Evolutionary conservation across 2,888 invertebrate genomes (phyloP), one percentile per base, ranked within the genome.

Genomic region (Embidobia sp.): DNA sequence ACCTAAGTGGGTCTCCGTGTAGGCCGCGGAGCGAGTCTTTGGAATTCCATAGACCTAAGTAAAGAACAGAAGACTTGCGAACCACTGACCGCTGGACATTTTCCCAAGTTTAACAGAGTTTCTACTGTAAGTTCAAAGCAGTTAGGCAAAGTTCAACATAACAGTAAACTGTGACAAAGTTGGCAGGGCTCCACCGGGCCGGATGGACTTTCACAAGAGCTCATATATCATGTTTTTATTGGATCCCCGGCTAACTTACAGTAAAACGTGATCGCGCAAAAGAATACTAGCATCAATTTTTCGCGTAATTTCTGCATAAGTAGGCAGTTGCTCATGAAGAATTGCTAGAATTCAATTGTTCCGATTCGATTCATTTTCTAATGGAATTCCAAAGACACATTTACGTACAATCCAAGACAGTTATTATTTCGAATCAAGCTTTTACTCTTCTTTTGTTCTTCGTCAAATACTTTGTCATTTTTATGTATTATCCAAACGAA

Each of bases 161-260:
- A 74, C 66, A 61, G 74, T 74, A 61, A 27, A 46, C 59, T 74
- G 61, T 37, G 66, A 74, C 66, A 74, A 67, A 74, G 66, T 74
- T 74, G 74, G 74, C 73, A 66, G 29, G 19, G 37, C 51, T 74
- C 73, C 74, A 66, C 59, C 59, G 18, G 48, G n/a, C 40, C 16
- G 59, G 51, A 66, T 57, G 66, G 51, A 59, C 59, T 66, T 74
- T 74, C 51, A 59, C 66, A 51, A 59, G 49, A 51, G 59, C 66
- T 59, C 66, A 42, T 66, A 74, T 51, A 66, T 74, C 66, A 74
- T 46, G 66, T 66, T 66, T 66, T 74, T 66, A 74, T 59, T 74
- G 66, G 57, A 73, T 57, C 37, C 31, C 18, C 15, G 27, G 13
- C 22, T 27, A 48, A 18, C 44, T 49, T 18, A 49, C 44, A 57